Base-by-base conservation (phyloP, 1,140 invertebrate genomes). In the Drosophila tropicalis region DNA sequence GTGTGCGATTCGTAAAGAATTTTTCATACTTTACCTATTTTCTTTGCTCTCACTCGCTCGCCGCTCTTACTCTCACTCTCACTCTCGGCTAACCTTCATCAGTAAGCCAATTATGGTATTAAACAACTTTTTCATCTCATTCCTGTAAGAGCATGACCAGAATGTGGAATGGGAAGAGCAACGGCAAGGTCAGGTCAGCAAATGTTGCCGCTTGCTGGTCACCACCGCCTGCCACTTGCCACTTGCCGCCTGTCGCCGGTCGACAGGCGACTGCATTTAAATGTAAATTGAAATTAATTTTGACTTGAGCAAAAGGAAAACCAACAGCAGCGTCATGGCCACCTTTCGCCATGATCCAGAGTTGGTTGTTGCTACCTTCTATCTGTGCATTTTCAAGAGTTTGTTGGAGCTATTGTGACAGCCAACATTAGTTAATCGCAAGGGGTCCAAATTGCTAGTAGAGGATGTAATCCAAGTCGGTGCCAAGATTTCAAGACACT, bases 211-310 rank as follows among this genome's bases (percentile, higher is more conserved):
- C 54, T 29, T 39, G 36, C 9, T 51, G 44, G 44, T 51, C 44
- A 51, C 44, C 17, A 51, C 44, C 19, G 44, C 44, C 17, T 51
- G 47, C 68, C 62, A 61, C 39, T 65, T 77, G 74, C 74, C 36
- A 39, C 12, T 58, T 64, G 54, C 68, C 62, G 64, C 39, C 70
- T 77, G 74, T 78, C 79, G 74, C 64, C 76, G 71, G 71, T 76
- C 58, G 70, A 71, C 78, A 34, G 57, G 13, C 19, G 64, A 79
- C 83, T 86, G 82, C 75, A 86, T 86, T 86, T 86, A 86, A 87
- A 86, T 86, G 82, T 82, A 87, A 86, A 86, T 86, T 86, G 83
- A 86, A 86, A 86, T 87, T 87, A 87, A 86, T 82, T 87, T 86
- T 51, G 75, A 68, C 71, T 65, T 39, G 62, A 73, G 67, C 41